Evolutionary conservation across 2,797 vertebrate genomes (phyloP).

Genomic region (Alca torda): DNA sequence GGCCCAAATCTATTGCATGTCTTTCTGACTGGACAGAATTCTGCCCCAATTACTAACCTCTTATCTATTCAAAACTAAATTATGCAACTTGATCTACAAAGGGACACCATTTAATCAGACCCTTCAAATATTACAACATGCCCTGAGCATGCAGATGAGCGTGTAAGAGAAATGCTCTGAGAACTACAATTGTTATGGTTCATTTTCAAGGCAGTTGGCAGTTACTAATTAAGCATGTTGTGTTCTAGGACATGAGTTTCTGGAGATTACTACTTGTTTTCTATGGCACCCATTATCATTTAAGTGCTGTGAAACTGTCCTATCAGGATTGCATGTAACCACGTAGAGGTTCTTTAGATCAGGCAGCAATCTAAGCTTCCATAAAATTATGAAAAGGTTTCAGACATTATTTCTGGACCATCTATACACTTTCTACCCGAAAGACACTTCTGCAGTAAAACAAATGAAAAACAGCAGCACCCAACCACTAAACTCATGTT

Average conservation of each 20-base stretch:
- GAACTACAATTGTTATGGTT: neutral
- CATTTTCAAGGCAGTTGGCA: neutral
- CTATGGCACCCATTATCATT: neutral
- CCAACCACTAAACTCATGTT: neutral
- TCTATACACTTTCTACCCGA: neutral
- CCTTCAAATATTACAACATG: neutral
- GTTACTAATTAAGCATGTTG: neutral
- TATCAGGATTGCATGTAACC: neutral
- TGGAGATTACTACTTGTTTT: neutral
- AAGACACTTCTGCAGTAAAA: neutral
- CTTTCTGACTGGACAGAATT: neutral
- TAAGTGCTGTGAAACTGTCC: neutral
- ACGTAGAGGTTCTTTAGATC: neutral
- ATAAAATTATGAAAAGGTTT: neutral
- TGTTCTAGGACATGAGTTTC: neutral
- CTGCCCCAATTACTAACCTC: neutral
- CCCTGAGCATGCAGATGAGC: neutral
- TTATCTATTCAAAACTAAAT: neutral
- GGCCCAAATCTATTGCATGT: neutral
- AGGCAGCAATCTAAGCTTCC: neutral
- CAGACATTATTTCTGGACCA: neutral
- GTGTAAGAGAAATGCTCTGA: neutral
- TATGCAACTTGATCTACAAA: neutral
- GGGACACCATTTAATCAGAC: neutral
- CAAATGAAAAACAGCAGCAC: neutral